phyloP scores from a whole-genome alignment of 2,888 invertebrate genomes.

The Hemaris fuciformis region DNA sequence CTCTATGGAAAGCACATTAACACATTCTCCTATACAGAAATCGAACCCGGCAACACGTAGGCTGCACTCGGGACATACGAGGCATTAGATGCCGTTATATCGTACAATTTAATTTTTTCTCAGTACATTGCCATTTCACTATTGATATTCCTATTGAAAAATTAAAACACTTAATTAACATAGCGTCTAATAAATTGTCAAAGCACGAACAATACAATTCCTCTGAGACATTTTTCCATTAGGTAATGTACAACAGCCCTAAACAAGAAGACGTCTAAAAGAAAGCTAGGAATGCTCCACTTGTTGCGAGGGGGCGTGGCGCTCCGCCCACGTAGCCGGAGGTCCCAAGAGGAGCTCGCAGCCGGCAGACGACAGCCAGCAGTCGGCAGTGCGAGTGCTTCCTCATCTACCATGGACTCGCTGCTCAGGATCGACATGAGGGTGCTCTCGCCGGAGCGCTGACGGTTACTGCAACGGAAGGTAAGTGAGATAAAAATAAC shows the following conservation, averaged over 20 bases:
- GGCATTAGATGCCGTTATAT: too few relatives aligned
- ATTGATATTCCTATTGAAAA: too few relatives aligned
- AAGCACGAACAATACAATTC: not conserved
- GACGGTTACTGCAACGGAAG: slow-evolving; percentile 79
- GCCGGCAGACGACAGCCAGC: not conserved
- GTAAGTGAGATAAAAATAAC: slow-evolving; percentile 45
- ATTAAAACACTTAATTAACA: too few relatives aligned
- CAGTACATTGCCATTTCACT: too few relatives aligned
- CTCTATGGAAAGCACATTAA: too few relatives aligned
- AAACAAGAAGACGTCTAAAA: not conserved
- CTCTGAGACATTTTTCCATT: not conserved
- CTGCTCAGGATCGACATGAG: slow-evolving; percentile 74
- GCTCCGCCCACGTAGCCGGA: slow-evolving; percentile 29
- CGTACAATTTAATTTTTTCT: too few relatives aligned
- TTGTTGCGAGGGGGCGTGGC: slow-evolving; percentile 70
- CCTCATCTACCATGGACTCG: slow-evolving; percentile 59
- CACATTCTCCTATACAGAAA: too few relatives aligned
- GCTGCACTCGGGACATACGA: too few relatives aligned
- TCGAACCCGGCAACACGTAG: too few relatives aligned
- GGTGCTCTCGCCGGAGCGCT: slow-evolving; percentile 78
- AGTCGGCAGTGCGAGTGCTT: slow-evolving; percentile 17
- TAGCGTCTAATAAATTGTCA: too few relatives aligned
- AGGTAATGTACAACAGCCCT: not conserved
- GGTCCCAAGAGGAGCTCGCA: not conserved
- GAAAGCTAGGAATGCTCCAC: slow-evolving; percentile 36